Base-by-base conservation (phyloP, 2,888 invertebrate genomes). In the Morinoia aosen region DNA sequence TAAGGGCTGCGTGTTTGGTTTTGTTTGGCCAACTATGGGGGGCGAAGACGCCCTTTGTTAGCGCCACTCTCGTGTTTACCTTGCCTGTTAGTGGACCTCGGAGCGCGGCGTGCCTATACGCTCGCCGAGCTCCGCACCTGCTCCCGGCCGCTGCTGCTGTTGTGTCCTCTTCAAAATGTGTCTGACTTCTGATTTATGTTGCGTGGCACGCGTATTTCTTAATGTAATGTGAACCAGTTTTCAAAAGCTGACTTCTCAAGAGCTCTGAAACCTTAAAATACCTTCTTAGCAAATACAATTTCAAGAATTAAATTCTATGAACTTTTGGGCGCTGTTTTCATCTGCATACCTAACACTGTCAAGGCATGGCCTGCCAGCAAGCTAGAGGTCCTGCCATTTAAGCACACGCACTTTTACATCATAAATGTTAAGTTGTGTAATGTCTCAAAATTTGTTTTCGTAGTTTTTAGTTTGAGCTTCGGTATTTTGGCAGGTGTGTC, bases 31-130 rank as follows among this genome's bases (percentile, higher is more conserved):
- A n/a, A 48, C 48, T 93, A 57, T 57, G 57, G 93, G 58, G 57
- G 48, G 93, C 93, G 25, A 93, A 56, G 88, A 93, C 48, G 93
- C 11, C 57, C 93, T 93, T 93, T 93, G 93, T 93, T 93, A 93
- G 93, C 57, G 57, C 93, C 93, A 57, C 93, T n/a, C 93, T 93
- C 57, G 56, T 57, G 93, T 93, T 93, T 93, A 93, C 40, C 57
- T 93, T 93, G 90, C 90, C 90, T 90, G 90, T 90, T 90, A 90
- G 76, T 76, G 76, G 76, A 76, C 76, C 76, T 76, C 25, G 7
- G 76, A 76, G 76, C 76, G 76, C 16, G 76, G 76, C 76, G 25
- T 76, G 76, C 76, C 76, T 76, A 76, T 76, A 76, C 25, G 76
- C 19, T 10, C 25, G 76, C 76, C 8, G 11, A 0, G 14, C 61